Conservation (phyloP, 2,797 vertebrate genomes). For the Staurois parvus region DNA sequence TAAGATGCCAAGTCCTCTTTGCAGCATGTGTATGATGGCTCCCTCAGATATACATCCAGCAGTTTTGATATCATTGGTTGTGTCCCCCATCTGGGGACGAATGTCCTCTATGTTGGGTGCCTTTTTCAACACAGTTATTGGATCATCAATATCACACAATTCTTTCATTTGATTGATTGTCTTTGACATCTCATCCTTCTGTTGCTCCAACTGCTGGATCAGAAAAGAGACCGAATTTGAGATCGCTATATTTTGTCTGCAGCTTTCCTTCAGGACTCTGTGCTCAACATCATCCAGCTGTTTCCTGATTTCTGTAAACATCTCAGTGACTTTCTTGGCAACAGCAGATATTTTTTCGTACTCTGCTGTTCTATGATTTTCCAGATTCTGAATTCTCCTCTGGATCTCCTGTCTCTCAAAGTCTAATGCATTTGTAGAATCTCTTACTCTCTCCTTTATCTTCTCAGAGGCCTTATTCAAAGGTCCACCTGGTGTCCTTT, state of each 20-base stretch:
- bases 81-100: background rate
- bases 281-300: background rate
- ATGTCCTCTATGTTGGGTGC: background rate
- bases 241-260: slow-evolving; percentile 4
- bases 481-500: background rate
- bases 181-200: background rate
- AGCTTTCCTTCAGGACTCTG: background rate
- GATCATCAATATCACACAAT: background rate
- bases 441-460: background rate
- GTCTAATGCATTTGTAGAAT: background rate
- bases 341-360: background rate
- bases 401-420: background rate
- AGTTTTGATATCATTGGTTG: no score
- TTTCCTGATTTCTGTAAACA: slow-evolving; percentile 14
- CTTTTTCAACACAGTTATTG: slow-evolving; percentile 6
- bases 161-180: background rate
- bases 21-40: background rate
- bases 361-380: background rate
- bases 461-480: background rate
- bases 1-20: background rate
- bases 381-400: background rate
- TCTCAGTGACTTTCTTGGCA: background rate
- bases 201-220: background rate
- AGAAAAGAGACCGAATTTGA: background rate
- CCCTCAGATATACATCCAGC: background rate